A percentile compares a stretch with the other conserved stretches of the same genome.
phyloP scores from a whole-genome alignment of 2,888 invertebrate genomes.

The Clunio marinus region DNA sequence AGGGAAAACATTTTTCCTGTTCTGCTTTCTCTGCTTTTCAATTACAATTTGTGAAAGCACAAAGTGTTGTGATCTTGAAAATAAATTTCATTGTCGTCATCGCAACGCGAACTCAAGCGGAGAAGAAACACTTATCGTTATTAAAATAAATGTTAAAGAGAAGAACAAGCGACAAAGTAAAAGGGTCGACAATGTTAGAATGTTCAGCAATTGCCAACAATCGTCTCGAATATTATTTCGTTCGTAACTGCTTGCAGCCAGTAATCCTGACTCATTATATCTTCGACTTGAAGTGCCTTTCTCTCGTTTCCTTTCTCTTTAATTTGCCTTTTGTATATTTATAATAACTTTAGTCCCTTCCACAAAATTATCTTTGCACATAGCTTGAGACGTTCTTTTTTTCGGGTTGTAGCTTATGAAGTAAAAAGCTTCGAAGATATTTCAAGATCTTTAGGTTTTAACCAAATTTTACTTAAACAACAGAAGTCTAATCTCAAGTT shows the following conservation, averaged over 20 bases:
- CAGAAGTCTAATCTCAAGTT: no score
- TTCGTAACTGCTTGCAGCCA: constrained; percentile 19
- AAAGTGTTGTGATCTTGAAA: constrained; percentile 7
- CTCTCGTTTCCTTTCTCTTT: not conserved
- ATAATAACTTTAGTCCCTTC: no score
- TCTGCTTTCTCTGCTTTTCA: no score
- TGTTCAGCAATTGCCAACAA: not conserved
- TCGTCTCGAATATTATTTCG: not conserved
- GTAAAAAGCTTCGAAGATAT: no score
- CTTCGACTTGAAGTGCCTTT: constrained; percentile 5
- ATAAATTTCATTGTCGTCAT: not conserved
- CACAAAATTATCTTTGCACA: no score
- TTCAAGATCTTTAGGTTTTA: no score
- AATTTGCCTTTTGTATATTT: no score
- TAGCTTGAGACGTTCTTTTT: no score
- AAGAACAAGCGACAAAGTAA: not conserved
- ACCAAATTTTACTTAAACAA: no score
- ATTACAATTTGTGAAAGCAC: no score
- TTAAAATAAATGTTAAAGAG: constrained; percentile 13
- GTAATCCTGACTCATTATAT: constrained; percentile 32
- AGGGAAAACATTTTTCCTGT: no score
- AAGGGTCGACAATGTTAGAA: constrained; percentile 27
- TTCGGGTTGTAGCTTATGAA: no score
- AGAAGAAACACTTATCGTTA: constrained; percentile 28
- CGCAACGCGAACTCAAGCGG: not conserved